Evolutionary conservation across 2,113 vertebrate species (phyloP), one percentile per base, ranked within the genome.

Genomic region (Ivindomyrus marchei): DNA sequence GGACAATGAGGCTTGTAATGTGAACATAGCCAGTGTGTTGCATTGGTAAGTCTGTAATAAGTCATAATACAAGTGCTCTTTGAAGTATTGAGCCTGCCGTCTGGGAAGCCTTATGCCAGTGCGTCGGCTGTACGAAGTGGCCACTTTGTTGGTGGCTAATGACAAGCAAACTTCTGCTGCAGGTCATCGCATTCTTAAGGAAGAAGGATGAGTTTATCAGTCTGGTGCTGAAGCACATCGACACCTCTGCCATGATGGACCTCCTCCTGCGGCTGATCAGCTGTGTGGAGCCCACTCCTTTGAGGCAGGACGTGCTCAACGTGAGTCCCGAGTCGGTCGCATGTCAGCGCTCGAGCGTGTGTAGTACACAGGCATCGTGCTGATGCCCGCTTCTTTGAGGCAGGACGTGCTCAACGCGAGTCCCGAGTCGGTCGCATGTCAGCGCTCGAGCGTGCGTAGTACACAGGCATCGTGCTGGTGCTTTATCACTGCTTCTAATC

Each of bases 161-260:
- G 19, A 24, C 10, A 6, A 56, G 45, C 7, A 15, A 87, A 13
- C 21, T 31, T 27, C 21, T 31, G 2, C 19, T 87, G 6, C 80
- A 99, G 98, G 97, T 99, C 92, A 97, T 99, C 31, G 91, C 94
- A 0, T 99, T 99, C 92, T 88, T 99, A 93, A 97, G 97, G 96
- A 97, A 96, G 93, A 99, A 99, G 92, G 97, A 97, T 74, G 94
- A 95, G 47, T 99, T 99, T 85, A 95, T 98, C 50, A 95, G 96
- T 93, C 95, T 98, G 94, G 97, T 99, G 94, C 95, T 99, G 86
- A 97, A 97, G 95, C 98, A 99, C 91, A 97, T 99, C 0, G 97
- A 98, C 74, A 98, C 98, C 1, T 99, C 98, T 0, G 98, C 98
- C 45, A 98, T 99, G 97, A 99, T 99, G 98, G 98, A 99, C 94